Conservation (phyloP, 2,113 vertebrate genomes). For the Brachionichthys hirsutus region DNA sequence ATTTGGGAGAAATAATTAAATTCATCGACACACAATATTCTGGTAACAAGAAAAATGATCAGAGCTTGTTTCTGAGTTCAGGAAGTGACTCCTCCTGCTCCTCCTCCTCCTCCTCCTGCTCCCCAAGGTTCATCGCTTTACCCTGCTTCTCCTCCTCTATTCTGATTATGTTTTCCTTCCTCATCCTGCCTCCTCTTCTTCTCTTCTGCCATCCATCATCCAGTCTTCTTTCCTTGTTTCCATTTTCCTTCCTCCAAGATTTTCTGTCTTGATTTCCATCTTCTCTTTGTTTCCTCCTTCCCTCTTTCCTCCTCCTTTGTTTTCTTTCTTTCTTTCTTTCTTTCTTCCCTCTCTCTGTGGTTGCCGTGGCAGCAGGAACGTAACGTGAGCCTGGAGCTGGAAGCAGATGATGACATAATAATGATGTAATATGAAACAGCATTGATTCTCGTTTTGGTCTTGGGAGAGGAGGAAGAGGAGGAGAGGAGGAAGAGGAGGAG, state of each 20-base stretch:
- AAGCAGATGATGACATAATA: conserved; percentile 40
- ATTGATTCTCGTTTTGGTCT: conserved; percentile 34
- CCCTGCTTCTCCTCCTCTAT: too few species aligned
- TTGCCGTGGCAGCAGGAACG: conserved; percentile 22
- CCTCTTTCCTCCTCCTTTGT: too few species aligned
- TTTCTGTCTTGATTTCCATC: too few species aligned
- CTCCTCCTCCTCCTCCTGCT: neutral
- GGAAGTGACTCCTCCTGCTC: conserved; percentile 12
- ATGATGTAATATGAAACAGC: conserved; percentile 31
- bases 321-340: neutral
- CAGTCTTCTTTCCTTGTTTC: too few species aligned
- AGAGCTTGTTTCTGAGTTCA: conserved; percentile 45
- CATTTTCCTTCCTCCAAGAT: too few species aligned
- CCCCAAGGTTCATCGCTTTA: too few species aligned
- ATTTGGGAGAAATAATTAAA: conserved; percentile 58
- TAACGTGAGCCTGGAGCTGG: conserved; percentile 36
- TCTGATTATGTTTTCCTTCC: too few species aligned
- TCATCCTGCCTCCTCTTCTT: too few species aligned
- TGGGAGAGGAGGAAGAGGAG: conserved; percentile 8
- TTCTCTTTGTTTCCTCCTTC: too few species aligned
- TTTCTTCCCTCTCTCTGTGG: neutral
- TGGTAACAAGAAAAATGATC: conserved; percentile 51
- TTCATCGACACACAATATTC: conserved; percentile 48
- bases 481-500: neutral
- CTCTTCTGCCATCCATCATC: conserved; percentile 7